Evolutionary conservation across 2,888 invertebrate genomes (phyloP), one percentile per base, ranked within the genome.

Genomic region (Galeopsomyia nigrocyanea): DNA sequence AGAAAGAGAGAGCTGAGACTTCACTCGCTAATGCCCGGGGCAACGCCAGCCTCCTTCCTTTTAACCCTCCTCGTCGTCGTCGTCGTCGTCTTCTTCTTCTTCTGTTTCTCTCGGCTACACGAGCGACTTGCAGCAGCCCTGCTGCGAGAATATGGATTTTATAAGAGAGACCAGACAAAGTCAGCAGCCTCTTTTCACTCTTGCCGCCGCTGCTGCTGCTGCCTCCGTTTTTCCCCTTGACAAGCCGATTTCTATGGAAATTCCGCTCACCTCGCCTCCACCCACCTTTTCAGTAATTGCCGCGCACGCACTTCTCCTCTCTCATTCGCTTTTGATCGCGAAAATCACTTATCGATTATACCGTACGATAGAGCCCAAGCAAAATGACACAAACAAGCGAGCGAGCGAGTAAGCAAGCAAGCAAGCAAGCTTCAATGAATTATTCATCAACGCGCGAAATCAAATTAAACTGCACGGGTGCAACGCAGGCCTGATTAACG

Each of bases 191-290:
- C 63, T 66, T 64, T 61, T 67, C 57, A 46, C 55, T 60, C 39
- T 58, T 49, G 46, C 64, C 47, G 17, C 51, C n/a, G n/a, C n/a
- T n/a, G n/a, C n/a, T n/a, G n/a, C 26, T 21, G 10, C 21, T 46
- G 60, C 49, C 26, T 49, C 21, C 10, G 2, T 58, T 39, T 58
- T 14, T 7, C 58, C 39, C n/a, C 58, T 69, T 66, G 68, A 68
- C 68, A 60, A 68, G 71, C 71, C 74, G 74, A 74, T 74, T 74
- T 68, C 53, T 71, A 74, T 74, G 71, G 68, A 71, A 71, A 70
- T 74, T 64, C 65, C 39, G 13, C 63, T 56, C 51, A 1, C 61
- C 56, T 67, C 51, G 9, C 56, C 57, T 69, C 46, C 56, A 66
- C 13, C 7, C 13, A 39, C 7, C 39, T 73, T 68, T 57, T 61